Percentiles rank a stretch among this genome's conserved stretches.
Conservation (phyloP, 2,888 invertebrate genomes). For the Noctua fimbriata region DNA sequence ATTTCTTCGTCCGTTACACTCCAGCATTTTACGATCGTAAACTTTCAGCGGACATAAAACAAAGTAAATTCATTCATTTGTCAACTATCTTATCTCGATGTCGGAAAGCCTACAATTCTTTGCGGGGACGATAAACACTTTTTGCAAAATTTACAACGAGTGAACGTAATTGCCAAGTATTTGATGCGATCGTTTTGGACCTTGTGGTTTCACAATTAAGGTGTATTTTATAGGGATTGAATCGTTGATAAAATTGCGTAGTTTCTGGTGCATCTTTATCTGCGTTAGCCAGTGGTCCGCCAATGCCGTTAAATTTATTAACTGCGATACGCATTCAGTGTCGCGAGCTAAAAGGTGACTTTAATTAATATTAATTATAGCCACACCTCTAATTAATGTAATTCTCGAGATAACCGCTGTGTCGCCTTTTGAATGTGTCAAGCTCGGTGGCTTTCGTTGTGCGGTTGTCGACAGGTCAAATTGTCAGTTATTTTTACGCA, state of each 20-base stretch:
- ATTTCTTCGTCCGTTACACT: conserved; percentile 61
- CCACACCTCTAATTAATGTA: conserved; percentile 90
- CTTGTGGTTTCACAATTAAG: conserved; percentile 59
- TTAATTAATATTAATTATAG: conserved; percentile 90
- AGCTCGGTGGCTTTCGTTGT: conserved; percentile 70
- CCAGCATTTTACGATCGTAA: conserved; percentile 68
- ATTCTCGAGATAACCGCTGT: conserved; percentile 84
- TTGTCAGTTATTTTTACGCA: conserved; percentile 42
- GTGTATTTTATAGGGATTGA: conserved; percentile 54
- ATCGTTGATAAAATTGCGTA: conserved; percentile 66
- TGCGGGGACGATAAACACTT: conserved; percentile 71
- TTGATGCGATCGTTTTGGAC: conserved; percentile 37
- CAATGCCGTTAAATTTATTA: conserved; percentile 89
- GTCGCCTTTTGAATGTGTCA: conserved; percentile 76
- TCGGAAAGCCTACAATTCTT: conserved; percentile 77
- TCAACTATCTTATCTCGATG: conserved; percentile 76
- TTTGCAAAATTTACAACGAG: conserved; percentile 73
- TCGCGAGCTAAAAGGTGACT: conserved; percentile 89
- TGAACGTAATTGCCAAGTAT: conserved; percentile 66
- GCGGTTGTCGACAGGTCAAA: conserved; percentile 51
- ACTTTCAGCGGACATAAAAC: conserved; percentile 68
- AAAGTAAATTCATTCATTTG: conserved; percentile 70
- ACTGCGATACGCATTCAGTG: conserved; percentile 90
- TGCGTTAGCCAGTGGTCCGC: conserved; percentile 81
- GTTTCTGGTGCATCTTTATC: conserved; percentile 86